Conservation (phyloP, 2,797 vertebrate genomes). For the Anguilla pacifica region DNA sequence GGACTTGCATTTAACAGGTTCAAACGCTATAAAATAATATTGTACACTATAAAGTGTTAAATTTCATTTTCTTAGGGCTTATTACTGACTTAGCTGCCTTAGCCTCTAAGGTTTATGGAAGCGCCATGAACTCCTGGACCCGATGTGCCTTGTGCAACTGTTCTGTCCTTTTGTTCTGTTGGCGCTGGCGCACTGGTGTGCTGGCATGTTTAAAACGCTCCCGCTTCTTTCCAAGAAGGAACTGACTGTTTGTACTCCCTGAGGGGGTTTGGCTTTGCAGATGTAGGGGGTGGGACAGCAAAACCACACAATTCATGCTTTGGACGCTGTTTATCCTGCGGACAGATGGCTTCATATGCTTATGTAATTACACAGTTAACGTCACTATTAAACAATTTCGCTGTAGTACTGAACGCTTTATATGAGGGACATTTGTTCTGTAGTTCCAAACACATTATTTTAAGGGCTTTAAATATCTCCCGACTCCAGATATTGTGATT, state of each 20-base stretch:
- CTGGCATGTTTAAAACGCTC: slow-evolving; percentile 14
- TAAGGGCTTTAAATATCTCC: background rate
- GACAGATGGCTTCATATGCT: slow-evolving; percentile 36
- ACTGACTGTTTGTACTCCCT: background rate
- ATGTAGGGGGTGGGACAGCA: slow-evolving; percentile 6
- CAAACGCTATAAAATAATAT: background rate
- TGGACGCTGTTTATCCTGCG: background rate
- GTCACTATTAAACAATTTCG: slow-evolving; percentile 44
- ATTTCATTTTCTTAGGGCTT: background rate
- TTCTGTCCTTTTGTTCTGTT: background rate
- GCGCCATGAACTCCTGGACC: background rate
- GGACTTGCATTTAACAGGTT: background rate
- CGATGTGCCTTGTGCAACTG: too few relatives aligned
- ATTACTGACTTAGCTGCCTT: background rate
- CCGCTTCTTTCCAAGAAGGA: background rate
- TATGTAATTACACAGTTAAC: slow-evolving; percentile 40
- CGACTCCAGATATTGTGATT: background rate
- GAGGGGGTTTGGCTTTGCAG: slow-evolving; percentile 3
- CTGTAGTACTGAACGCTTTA: slow-evolving; percentile 40
- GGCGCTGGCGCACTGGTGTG: background rate
- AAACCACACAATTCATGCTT: slow-evolving; percentile 24
- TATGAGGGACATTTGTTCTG: slow-evolving; percentile 26
- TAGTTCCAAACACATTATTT: background rate
- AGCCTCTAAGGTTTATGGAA: background rate
- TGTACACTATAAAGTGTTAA: background rate